phyloP scores from a whole-genome alignment of 2,797 vertebrate species.

The Notamacropus eugenii region DNA sequence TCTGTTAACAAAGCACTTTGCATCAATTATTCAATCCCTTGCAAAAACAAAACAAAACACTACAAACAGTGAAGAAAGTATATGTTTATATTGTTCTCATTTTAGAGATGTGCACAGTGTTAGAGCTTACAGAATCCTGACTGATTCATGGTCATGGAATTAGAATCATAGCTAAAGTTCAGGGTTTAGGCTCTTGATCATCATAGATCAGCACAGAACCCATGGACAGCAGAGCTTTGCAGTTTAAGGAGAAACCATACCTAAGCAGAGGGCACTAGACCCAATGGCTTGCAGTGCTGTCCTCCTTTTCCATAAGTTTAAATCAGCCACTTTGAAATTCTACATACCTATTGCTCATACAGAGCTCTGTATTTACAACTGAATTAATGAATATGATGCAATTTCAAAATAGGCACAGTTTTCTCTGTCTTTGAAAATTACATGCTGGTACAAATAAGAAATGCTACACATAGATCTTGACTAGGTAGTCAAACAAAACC shows the following conservation, averaged over 20 bases:
- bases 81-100: not conserved
- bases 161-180: not conserved
- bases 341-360: too few species aligned
- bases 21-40: not conserved
- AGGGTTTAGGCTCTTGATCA: not conserved
- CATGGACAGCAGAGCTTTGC: not conserved
- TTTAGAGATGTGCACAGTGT: not conserved
- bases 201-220: not conserved
- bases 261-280: not conserved
- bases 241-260: not conserved
- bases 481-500: not conserved
- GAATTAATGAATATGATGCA: not conserved
- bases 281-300: not conserved
- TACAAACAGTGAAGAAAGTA: not conserved
- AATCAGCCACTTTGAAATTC: not conserved
- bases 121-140: not conserved
- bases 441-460: not conserved
- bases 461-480: too few species aligned
- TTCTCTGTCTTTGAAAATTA: not conserved
- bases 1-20: not conserved
- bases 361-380: not conserved
- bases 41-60: not conserved
- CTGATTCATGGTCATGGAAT: not conserved
- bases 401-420: not conserved
- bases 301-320: not conserved